Base-by-base conservation (phyloP, 2,797 vertebrate species). In the Gallinago solitaria region DNA sequence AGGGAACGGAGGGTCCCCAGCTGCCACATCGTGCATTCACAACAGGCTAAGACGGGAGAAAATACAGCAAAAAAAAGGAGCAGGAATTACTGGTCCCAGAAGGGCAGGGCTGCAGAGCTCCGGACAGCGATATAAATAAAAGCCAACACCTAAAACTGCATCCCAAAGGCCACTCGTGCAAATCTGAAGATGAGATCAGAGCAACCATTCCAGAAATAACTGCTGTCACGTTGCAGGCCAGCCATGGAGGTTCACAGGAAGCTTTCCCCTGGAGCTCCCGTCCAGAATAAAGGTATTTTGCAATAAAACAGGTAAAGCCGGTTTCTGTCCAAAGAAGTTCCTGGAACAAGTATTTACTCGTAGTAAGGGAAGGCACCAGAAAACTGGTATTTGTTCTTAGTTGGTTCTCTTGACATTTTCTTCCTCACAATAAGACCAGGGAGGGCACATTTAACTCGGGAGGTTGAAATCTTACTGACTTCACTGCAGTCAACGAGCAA, bases 11-110 rank as follows among this genome's bases (percentile, higher is more conserved):
- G 41, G 47, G 68, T 51, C 82, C 82, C 69, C 59, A 8, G n/a
- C 68, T 85, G 73, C 73, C 69, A 18, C 12, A 0, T 2, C 1
- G 3, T 20, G 67, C 13, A 9, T 18, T 24, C 19, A 15, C 45
- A 24, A 65, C 5, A 6, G 67, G 54, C 21, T 59, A 16, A 19
- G 30, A 20, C 0, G 7, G 24, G 51, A 32, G 12, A 6, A 37
- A 50, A 76, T 28, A 9, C 17, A 50, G 35, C 1, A 35, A 35
- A 19, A 18, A 43, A 84, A 51, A 53, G 1, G 20, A 70, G 12
- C 11, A 27, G 37, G 79, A 71, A 35, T 32, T 9, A 37, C 41
- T 35, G 47, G 39, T 56, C 53, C 48, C 79, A 45, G 7, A 61
- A 59, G 37, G 56, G 76, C 57, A 41, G 56, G 70, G 33, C 89